These are phyloP conservation scores for Enhydra lutris DNA, from an alignment of 2,113 vertebrate genomes.

Conservation along the genomic window DNA sequence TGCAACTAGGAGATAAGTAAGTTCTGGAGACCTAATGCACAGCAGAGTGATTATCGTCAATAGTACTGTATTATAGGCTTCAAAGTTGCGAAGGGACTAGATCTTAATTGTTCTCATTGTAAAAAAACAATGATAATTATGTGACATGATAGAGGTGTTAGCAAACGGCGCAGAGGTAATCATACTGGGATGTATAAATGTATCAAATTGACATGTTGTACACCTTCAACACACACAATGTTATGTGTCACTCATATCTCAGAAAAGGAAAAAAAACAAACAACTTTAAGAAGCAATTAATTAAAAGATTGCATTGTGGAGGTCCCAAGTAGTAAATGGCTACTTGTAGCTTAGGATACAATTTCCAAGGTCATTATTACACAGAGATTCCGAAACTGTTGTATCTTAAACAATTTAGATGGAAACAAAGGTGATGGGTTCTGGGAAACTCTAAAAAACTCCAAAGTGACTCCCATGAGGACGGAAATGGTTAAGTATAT, in stretches of 20 bases:
- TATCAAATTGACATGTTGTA: background rate
- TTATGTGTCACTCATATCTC: background rate
- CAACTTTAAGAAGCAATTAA: background rate
- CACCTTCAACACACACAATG: background rate
- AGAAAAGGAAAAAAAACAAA: background rate
- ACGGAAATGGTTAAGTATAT: background rate
- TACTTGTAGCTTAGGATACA: background rate
- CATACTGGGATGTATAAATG: background rate
- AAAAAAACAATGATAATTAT: background rate
- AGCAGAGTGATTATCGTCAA: background rate
- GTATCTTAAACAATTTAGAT: background rate
- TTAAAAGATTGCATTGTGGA: background rate
- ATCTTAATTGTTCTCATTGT: background rate
- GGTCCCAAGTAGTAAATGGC: background rate
- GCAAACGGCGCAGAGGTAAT: background rate
- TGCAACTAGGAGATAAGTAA: background rate
- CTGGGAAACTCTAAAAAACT: background rate
- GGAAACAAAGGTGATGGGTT: background rate
- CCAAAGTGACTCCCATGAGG: background rate
- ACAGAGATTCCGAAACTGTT: background rate
- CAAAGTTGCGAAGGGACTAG: background rate
- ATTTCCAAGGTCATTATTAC: constrained; percentile 5
- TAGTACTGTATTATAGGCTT: background rate
- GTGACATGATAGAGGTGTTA: background rate
- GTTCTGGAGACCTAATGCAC: background rate